Evolutionary conservation across 2,888 invertebrate genomes (phyloP).

Genomic region (Monoplex corrugatus): DNA sequence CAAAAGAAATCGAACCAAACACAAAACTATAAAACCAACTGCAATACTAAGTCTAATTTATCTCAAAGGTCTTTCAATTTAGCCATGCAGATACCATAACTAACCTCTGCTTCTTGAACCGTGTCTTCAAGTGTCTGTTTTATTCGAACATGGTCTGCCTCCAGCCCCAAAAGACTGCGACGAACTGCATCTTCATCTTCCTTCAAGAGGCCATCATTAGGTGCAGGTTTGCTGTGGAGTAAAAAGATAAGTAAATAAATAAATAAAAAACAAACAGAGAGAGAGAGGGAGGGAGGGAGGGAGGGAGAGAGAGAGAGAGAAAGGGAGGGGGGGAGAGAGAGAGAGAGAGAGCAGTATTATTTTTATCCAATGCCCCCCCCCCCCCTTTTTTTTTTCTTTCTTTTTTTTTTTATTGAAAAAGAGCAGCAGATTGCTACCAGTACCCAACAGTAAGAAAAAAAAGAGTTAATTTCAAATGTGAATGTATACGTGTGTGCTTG

Average conservation of each 20-base stretch:
- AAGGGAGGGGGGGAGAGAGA: not conserved
- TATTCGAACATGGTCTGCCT: slow-evolving; percentile 35
- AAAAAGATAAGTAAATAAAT: not conserved
- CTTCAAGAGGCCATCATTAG: slow-evolving; percentile 18
- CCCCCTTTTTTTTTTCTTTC: no score
- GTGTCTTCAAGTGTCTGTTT: slow-evolving; percentile 44
- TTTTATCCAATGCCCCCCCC: no score
- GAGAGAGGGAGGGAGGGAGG: not conserved
- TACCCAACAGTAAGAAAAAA: no score
- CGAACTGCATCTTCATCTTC: slow-evolving; percentile 33
- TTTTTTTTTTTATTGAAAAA: no score
- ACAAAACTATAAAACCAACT: not conserved
- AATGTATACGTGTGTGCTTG: no score
- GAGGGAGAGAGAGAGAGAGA: not conserved
- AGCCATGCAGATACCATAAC: not conserved
- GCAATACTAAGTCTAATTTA: not conserved
- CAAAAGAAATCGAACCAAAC: not conserved
- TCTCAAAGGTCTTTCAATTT: not conserved
- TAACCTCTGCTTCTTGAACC: slow-evolving; percentile 42
- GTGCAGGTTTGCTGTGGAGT: not conserved
- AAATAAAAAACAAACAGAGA: not conserved
- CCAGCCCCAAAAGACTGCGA: slow-evolving; percentile 28
- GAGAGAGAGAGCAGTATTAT: not conserved
- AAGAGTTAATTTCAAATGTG: no score
- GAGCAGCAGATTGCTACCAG: no score